phyloP scores from a whole-genome alignment of 2,888 invertebrate genomes.

The Stramonita haemastoma region DNA sequence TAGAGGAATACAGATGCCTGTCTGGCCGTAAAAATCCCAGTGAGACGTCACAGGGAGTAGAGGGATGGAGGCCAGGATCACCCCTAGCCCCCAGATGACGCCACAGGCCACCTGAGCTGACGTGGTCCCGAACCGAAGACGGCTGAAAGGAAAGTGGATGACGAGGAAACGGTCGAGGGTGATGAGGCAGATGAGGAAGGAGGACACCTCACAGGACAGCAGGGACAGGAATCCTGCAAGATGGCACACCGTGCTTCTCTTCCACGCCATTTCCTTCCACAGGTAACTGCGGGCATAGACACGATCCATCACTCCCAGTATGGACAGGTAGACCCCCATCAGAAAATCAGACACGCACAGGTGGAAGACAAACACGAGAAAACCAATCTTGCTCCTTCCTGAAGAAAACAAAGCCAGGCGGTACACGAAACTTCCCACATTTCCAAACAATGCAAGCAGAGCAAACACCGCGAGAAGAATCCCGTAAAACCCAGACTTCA shows the following conservation, averaged over 20 bases:
- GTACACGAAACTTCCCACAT: neutral
- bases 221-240: slow-evolving; percentile 58
- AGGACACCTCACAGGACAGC: slow-evolving; percentile 82
- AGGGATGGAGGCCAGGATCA: slow-evolving; percentile 68
- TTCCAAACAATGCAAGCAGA: neutral
- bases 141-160: slow-evolving; percentile 80
- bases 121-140: slow-evolving; percentile 58
- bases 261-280: slow-evolving; percentile 59
- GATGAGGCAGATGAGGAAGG: slow-evolving; percentile 81
- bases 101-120: slow-evolving; percentile 57
- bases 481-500: neutral
- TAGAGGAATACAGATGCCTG: slow-evolving; percentile 71
- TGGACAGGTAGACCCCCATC: slow-evolving; percentile 59
- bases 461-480: neutral
- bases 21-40: slow-evolving; percentile 67
- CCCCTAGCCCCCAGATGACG: slow-evolving; percentile 63
- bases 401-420: neutral
- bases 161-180: slow-evolving; percentile 83
- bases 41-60: slow-evolving; percentile 56
- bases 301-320: slow-evolving; percentile 56
- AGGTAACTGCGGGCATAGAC: slow-evolving; percentile 56
- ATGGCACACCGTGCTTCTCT: slow-evolving; percentile 56
- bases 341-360: slow-evolving; percentile 46
- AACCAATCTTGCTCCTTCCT: neutral
- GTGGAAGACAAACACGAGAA: slow-evolving; percentile 36